Evolutionary conservation across 2,113 vertebrate species (phyloP).

Genomic region (Rynchops niger): DNA sequence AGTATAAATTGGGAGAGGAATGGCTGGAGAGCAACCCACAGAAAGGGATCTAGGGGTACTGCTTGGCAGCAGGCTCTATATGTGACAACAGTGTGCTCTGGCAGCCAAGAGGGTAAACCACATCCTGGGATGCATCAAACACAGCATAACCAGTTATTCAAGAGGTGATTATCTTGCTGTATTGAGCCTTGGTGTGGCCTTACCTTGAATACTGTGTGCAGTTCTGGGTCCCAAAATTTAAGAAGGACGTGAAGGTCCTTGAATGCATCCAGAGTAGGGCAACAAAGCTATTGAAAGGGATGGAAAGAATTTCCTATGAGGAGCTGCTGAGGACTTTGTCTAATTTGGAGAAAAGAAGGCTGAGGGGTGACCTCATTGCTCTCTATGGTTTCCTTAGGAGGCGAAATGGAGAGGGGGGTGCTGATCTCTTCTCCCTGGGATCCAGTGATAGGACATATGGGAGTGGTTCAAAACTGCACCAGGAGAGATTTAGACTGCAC

Average conservation of each 20-base stretch:
- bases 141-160: neutral
- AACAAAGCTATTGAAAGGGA: neutral
- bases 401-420: neutral
- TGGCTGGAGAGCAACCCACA: neutral
- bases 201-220: neutral
- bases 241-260: neutral
- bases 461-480: neutral
- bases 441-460: neutral
- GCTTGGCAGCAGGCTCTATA: too few relatives aligned
- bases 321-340: neutral
- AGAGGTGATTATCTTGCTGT: neutral
- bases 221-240: neutral
- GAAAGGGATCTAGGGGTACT: neutral
- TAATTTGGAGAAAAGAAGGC: neutral
- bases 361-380: neutral
- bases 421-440: neutral
- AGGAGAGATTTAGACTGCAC: neutral
- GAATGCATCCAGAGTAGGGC: neutral
- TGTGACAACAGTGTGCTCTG: neutral
- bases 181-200: neutral
- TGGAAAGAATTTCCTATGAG: neutral
- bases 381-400: neutral
- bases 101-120: neutral
- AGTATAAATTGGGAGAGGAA: neutral
- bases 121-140: neutral